A percentile compares a stretch with the other conserved stretches of the same genome.
Conservation (phyloP, 2,888 invertebrate species). For the Lithophane socia region DNA sequence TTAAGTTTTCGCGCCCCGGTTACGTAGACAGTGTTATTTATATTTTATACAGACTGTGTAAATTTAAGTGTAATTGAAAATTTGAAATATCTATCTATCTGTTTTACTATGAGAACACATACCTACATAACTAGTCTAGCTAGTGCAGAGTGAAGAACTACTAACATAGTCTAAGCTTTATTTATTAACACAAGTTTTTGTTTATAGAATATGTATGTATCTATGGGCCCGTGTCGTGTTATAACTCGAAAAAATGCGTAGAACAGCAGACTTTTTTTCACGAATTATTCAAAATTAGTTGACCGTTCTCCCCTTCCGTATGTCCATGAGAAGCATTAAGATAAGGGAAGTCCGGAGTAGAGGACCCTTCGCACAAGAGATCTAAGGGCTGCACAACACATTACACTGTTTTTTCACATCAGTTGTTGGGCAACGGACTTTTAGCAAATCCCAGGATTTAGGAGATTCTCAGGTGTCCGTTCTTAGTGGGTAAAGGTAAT, state of each 20-base stretch:
- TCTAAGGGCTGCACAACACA: constrained; percentile 65
- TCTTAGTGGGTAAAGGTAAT: constrained; percentile 21
- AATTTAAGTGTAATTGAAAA: too few species aligned
- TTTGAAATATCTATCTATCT: too few species aligned
- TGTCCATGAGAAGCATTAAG: constrained; percentile 54
- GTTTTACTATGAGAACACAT: too few species aligned
- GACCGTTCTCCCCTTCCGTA: constrained; percentile 36
- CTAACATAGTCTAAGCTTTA: too few species aligned
- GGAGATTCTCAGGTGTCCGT: constrained; percentile 50
- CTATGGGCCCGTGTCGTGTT: too few species aligned
- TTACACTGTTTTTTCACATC: constrained; percentile 57
- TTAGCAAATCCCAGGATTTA: constrained; percentile 38
- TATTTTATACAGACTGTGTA: too few species aligned
- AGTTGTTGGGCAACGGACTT: constrained; percentile 37
- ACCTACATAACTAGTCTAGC: neutral
- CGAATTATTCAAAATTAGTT: constrained; percentile 1
- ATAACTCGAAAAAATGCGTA: neutral
- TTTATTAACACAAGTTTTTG: too few species aligned
- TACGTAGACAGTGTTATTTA: too few species aligned
- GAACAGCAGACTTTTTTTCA: neutral
- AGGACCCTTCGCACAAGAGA: constrained; percentile 55
- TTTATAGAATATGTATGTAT: too few species aligned
- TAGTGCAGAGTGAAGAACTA: too few species aligned
- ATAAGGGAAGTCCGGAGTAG: constrained; percentile 45
- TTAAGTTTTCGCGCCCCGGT: neutral